Evolutionary conservation across 2,113 vertebrate genomes (phyloP).

Genomic region (Lophius piscatorius): DNA sequence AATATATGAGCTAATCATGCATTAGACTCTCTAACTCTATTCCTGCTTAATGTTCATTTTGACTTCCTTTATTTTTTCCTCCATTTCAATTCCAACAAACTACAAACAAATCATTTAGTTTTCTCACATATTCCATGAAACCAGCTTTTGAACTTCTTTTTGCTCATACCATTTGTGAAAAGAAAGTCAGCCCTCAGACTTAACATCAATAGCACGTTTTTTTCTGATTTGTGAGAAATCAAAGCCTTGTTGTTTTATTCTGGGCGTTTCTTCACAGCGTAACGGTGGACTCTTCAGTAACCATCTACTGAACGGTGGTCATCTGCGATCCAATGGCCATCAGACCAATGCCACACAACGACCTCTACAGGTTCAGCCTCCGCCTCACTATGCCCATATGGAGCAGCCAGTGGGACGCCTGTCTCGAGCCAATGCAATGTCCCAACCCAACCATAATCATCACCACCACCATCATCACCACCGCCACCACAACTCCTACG

Average conservation of each 20-base stretch:
- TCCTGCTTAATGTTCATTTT: constrained; percentile 34
- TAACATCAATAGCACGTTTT: constrained; percentile 60
- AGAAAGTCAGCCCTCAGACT: constrained; percentile 53
- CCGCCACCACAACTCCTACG: constrained; percentile 88
- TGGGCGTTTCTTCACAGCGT: constrained; percentile 85
- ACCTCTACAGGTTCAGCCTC: constrained; percentile 95
- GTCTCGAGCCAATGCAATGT: constrained; percentile 89
- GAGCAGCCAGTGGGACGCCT: constrained; percentile 87
- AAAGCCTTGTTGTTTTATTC: constrained; percentile 53
- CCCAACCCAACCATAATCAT: constrained; percentile 88
- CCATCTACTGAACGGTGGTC: constrained; percentile 92
- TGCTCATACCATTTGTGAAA: constrained; percentile 64
- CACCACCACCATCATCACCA: constrained; percentile 89
- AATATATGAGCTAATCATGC: constrained; percentile 26
- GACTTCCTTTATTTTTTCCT: constrained; percentile 43
- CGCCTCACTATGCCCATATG: constrained; percentile 88
- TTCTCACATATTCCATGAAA: constrained; percentile 72
- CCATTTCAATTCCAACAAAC: constrained; percentile 58
- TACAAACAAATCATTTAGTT: constrained; percentile 57
- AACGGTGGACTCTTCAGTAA: constrained; percentile 97
- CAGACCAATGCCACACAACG: constrained; percentile 97
- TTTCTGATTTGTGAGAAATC: constrained; percentile 3
- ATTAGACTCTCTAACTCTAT: constrained; percentile 14
- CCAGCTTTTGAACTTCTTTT: constrained; percentile 73
- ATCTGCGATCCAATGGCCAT: constrained; percentile 88